phyloP scores from a whole-genome alignment of 1,140 invertebrate species.

The Lineus longissimus region DNA sequence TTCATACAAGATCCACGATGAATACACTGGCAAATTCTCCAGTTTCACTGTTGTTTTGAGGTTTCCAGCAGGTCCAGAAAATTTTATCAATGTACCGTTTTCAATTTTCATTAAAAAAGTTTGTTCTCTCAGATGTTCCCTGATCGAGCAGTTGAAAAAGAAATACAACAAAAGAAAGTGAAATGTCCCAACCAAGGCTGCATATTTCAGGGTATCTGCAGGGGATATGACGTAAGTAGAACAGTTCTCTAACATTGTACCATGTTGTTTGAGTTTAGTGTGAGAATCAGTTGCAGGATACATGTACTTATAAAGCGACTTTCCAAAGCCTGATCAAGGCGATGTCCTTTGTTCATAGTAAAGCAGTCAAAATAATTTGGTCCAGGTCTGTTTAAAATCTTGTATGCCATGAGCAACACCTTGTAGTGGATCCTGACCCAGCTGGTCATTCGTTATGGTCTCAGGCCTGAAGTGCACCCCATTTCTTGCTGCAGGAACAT shows the following conservation, averaged over 20 bases:
- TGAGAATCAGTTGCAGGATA: not conserved
- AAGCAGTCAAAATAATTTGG: not conserved
- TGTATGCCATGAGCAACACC: too few relatives aligned
- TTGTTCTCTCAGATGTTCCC: conserved; percentile 22
- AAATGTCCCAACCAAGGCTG: conserved; percentile 29
- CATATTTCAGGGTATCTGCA: conserved; percentile 32
- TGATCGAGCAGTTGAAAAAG: conserved; percentile 36
- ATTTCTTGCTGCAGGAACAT: not conserved
- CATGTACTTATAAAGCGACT: not conserved
- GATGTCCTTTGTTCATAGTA: not conserved
- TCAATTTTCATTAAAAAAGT: too few relatives aligned
- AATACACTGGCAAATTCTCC: too few relatives aligned
- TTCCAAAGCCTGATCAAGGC: not conserved
- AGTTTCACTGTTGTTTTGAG: too few relatives aligned
- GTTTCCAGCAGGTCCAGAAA: too few relatives aligned
- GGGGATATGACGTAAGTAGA: conserved; percentile 32
- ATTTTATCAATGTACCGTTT: too few relatives aligned
- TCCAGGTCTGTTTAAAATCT: not conserved
- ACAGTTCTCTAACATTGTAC: not conserved
- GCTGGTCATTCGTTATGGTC: too few relatives aligned
- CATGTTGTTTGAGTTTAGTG: not conserved
- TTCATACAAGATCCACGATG: too few relatives aligned
- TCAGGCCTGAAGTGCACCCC: too few relatives aligned
- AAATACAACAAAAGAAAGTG: conserved; percentile 24
- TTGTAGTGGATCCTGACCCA: too few relatives aligned